phyloP scores from a whole-genome alignment of 2,797 vertebrate species.

The Enoplosus armatus region DNA sequence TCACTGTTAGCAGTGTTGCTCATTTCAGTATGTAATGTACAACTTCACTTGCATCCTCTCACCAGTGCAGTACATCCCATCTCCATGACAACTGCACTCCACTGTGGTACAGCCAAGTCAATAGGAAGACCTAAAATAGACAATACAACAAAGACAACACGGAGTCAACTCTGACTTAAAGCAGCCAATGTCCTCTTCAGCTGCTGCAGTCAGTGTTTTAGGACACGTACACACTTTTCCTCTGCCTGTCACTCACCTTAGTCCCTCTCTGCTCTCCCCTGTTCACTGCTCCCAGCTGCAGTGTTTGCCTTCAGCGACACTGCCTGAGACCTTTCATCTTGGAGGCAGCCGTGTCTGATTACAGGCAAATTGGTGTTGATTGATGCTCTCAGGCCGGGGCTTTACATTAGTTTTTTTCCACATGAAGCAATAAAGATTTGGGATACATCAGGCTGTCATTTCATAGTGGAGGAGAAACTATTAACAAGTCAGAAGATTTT shows the following conservation, averaged over 20 bases:
- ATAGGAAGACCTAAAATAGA: slow-evolving; percentile 51
- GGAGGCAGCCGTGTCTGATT: slow-evolving; percentile 54
- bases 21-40: slow-evolving; percentile 15
- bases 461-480: slow-evolving; percentile 6
- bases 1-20: slow-evolving; percentile 17
- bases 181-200: slow-evolving; percentile 5
- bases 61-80: slow-evolving; percentile 16
- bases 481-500: slow-evolving; percentile 11
- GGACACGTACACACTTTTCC: not conserved
- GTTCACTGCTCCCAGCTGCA: slow-evolving; percentile 24
- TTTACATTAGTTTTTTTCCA: slow-evolving; percentile 36
- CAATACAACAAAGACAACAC: not conserved
- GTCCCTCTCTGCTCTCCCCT: not conserved
- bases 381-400: slow-evolving; percentile 39
- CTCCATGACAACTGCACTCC: slow-evolving; percentile 53
- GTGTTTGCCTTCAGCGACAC: slow-evolving; percentile 11
- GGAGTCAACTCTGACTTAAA: slow-evolving; percentile 17
- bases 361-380: slow-evolving; percentile 52
- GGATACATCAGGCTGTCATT: slow-evolving; percentile 4
- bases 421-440: slow-evolving; percentile 29
- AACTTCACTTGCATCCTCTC: slow-evolving; percentile 6
- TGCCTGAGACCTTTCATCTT: slow-evolving; percentile 41
- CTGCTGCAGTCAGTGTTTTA: slow-evolving; percentile 22
- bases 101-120: slow-evolving; percentile 19
- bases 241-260: not conserved